Base-by-base conservation (phyloP, 2,113 vertebrate species). In the Oncorhynchus tshawytscha region DNA sequence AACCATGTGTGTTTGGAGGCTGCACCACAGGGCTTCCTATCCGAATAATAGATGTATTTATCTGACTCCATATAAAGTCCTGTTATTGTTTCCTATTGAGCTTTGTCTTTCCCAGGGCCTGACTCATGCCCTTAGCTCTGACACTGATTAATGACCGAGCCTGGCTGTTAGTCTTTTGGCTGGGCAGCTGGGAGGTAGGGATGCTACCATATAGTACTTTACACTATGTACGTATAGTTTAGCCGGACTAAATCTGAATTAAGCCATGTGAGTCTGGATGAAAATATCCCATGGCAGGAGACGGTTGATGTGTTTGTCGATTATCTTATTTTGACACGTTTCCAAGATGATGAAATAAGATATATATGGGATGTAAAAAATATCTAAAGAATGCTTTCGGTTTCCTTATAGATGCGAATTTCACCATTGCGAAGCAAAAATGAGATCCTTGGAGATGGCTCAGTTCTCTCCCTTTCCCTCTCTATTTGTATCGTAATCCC, bases 71-170 rank as follows among this genome's bases (percentile, higher is more conserved):
- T 70, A 90, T 87, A 72, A 80, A 81, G 78, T 88, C 77, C 69
- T 85, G 81, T 90, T 84, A 83, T 87, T 67, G 74, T 90, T 92
- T 89, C 83, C 81, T 81, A 24, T 70, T 84, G 49, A 69, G 65
- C 59, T 88, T 77, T 20, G 57, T 88, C 76, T 76, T 76, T 67
- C 49, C 31, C 11, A 49, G 31, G 68, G 11, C 11, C 39, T 13
- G 64, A 22, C 64, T 25, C 11, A 67, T 25, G 15, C 65, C 24
- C 15, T 24, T 1, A 4, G 29, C 20, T 12, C n/a, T 24, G 67
- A 34, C 15, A 6, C 2, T 8, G 22, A 70, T 70, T 49, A 24
- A 70, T 45, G 68, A 22, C 20, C 3, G 4, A 16, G 49, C 13
- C 49, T 16, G 12, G 49, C 18, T 45, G 20, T 70, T 20, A 45